Percentiles rank a stretch among this genome's conserved stretches.
Evolutionary conservation across 2,797 vertebrate species (phyloP).

Genomic region (Syngnathus rostellatus): DNA sequence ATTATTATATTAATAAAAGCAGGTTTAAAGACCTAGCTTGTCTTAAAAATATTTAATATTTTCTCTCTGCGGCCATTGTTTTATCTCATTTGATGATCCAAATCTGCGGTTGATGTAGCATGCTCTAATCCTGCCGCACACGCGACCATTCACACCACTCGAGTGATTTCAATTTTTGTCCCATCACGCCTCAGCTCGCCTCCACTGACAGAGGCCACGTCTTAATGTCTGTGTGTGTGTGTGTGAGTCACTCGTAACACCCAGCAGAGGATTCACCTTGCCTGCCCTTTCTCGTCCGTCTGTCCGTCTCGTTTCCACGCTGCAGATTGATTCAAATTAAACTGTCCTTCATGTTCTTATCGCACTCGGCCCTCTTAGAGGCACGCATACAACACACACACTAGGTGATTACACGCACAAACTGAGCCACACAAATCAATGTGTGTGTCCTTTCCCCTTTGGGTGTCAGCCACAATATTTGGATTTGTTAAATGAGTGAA

Average conservation of each 20-base stretch:
- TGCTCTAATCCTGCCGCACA: background rate
- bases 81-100: conserved; percentile 14
- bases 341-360: conserved; percentile 62
- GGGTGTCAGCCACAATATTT: conserved; percentile 24
- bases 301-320: conserved; percentile 55
- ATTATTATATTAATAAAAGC: too few species aligned
- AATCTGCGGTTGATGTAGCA: background rate
- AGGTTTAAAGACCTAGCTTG: background rate
- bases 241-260: conserved; percentile 15
- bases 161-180: conserved; percentile 21
- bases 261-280: conserved; percentile 45
- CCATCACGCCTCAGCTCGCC: conserved; percentile 13
- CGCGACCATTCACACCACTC: background rate
- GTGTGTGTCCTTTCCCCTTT: conserved; percentile 6
- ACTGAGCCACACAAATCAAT: conserved; percentile 19
- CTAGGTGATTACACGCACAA: conserved; percentile 15
- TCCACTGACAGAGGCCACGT: conserved; percentile 5
- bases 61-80: background rate
- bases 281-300: conserved; percentile 49
- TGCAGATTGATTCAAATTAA: conserved; percentile 61
- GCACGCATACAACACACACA: conserved; percentile 9
- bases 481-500: conserved; percentile 43
- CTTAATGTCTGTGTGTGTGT: conserved; percentile 8
- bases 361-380: conserved; percentile 25
- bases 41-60: background rate